These are phyloP conservation scores for Toxotes chatareus DNA, from an alignment of 2,113 vertebrate species.

Conservation along the genomic window DNA sequence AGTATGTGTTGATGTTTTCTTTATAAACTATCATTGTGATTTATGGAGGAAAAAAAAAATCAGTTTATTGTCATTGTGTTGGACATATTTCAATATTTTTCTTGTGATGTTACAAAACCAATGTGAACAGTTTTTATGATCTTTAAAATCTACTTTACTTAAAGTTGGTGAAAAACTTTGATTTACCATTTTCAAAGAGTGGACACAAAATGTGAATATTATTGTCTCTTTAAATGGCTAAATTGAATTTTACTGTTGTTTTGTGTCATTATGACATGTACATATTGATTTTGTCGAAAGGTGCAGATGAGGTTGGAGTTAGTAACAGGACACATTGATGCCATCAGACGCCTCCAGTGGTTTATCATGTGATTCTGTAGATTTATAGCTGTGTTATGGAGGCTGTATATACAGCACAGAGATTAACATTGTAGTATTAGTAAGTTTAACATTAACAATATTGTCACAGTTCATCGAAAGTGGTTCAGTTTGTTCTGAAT, in stretches of 20 bases:
- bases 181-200: slow-evolving; percentile 64
- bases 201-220: slow-evolving; percentile 71
- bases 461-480: slow-evolving; percentile 42
- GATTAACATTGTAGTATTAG: slow-evolving; percentile 59
- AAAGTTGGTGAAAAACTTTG: slow-evolving; percentile 51
- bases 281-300: slow-evolving; percentile 72
- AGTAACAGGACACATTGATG: slow-evolving; percentile 21
- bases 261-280: slow-evolving; percentile 74
- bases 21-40: slow-evolving; percentile 73
- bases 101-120: slow-evolving; percentile 72
- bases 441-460: slow-evolving; percentile 57
- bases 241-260: slow-evolving; percentile 74
- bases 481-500: slow-evolving; percentile 58
- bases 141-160: slow-evolving; percentile 53
- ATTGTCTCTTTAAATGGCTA: slow-evolving; percentile 64
- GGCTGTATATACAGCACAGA: slow-evolving; percentile 64
- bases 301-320: slow-evolving; percentile 24
- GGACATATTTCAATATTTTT: slow-evolving; percentile 81
- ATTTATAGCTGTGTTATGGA: slow-evolving; percentile 55
- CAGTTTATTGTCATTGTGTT: slow-evolving; percentile 78
- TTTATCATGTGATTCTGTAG: slow-evolving; percentile 60
- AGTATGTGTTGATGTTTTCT: slow-evolving; percentile 70
- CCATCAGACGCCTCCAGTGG: slow-evolving; percentile 54
- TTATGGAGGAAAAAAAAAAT: slow-evolving; percentile 62
- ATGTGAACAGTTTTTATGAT: slow-evolving; percentile 69